Percentiles rank a stretch among this genome's conserved stretches.
Conservation (phyloP, 1,140 invertebrate genomes). For the Andrena cerasifolii region DNA sequence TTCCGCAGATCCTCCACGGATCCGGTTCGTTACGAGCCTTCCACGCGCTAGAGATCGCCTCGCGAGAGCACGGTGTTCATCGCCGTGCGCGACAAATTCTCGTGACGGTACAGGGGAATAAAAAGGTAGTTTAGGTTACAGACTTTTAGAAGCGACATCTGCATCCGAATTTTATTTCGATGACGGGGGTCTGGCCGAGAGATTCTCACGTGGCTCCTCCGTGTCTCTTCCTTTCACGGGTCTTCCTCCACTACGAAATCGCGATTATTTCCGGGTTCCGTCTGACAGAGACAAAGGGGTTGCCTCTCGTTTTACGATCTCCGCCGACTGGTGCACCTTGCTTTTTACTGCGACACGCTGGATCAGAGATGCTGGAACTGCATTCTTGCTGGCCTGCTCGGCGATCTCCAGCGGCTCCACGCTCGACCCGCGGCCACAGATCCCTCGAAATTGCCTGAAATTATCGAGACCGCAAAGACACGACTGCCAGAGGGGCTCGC, state of each 20-base stretch:
- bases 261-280: slow-evolving; percentile 57
- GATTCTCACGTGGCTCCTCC: slow-evolving; percentile 12
- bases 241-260: slow-evolving; percentile 24
- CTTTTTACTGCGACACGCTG: slow-evolving; percentile 8
- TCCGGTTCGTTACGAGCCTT: neutral
- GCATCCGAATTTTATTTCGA: slow-evolving; percentile 61
- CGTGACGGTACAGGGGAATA: too few relatives aligned
- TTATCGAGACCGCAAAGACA: neutral
- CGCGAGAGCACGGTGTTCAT: too few relatives aligned
- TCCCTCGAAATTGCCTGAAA: neutral
- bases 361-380: neutral
- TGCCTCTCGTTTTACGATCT: slow-evolving; percentile 17
- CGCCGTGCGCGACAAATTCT: too few relatives aligned
- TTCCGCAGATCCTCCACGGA: neutral
- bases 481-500: neutral
- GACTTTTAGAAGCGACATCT: slow-evolving; percentile 50
- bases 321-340: neutral
- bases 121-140: neutral
- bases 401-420: neutral
- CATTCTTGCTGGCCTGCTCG: neutral
- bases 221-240: slow-evolving; percentile 7
- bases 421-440: neutral
- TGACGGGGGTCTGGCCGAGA: neutral
- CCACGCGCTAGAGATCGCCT: neutral
- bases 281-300: slow-evolving; percentile 24